Percentiles rank a stretch among this genome's conserved stretches.
phyloP scores from a whole-genome alignment of 2,888 invertebrate species.

The Entomobrya proxima region DNA sequence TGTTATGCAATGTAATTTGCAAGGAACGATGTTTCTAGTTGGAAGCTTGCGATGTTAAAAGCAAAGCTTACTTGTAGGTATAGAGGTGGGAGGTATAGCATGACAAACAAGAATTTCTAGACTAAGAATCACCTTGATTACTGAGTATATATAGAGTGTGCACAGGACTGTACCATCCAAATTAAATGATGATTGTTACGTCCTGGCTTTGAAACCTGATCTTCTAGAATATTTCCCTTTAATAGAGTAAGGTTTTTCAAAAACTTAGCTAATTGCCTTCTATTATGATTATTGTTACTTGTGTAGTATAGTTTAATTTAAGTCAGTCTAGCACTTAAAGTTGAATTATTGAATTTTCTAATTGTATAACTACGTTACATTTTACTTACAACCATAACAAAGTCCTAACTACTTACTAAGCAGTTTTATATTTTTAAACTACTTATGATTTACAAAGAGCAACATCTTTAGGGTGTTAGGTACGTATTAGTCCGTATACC shows the following conservation, averaged over 20 bases:
- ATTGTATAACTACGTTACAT: not conserved
- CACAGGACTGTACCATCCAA: constrained; percentile 49
- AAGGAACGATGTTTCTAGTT: too few species aligned
- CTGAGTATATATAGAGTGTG: not conserved
- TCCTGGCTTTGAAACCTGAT: constrained; percentile 59
- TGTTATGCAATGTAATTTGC: too few species aligned
- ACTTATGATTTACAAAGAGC: not conserved
- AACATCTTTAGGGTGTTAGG: constrained; percentile 34
- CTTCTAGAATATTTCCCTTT: not conserved
- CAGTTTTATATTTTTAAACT: constrained; percentile 16
- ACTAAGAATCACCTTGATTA: not conserved
- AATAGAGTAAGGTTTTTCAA: too few species aligned
- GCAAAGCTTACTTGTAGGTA: not conserved
- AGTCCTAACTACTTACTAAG: not conserved
- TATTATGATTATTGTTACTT: not conserved
- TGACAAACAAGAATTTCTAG: too few species aligned
- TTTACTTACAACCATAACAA: not conserved
- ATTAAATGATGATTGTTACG: constrained; percentile 41
- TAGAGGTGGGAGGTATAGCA: too few species aligned
- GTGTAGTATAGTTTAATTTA: too few species aligned
- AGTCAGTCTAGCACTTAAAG: not conserved
- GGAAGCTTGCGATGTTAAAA: too few species aligned
- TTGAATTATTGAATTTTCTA: not conserved
- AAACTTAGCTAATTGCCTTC: too few species aligned
- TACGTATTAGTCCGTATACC: constrained; percentile 40